Base-by-base conservation (phyloP, 2,797 vertebrate species). In the Phrynocephalus forsythii region DNA sequence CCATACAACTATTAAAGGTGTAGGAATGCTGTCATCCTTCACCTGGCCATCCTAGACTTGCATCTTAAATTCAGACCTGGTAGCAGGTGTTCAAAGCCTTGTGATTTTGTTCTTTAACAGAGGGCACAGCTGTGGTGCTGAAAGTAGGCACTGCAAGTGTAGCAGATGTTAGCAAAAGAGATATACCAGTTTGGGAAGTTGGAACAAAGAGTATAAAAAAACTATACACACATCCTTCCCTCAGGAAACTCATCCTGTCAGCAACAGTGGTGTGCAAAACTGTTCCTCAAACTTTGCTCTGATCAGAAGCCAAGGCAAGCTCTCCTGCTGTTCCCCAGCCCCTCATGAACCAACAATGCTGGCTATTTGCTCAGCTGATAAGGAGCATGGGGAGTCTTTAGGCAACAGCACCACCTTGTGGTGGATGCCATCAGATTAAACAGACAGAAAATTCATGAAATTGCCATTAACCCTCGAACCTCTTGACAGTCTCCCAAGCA, bases 331-430 rank as follows among this genome's bases (percentile, higher is more conserved):
- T 77, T 84, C 30, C 30, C 26, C 56, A 79, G 48, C 2, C n/a
- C 33, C 28, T 30, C 67, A 20, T 78, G 48, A 83, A 83, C 48
- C 22, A 69, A 86, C 48, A 52, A 87, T n/a, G 33, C 26, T 44
- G 67, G n/a, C 15, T 78, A 71, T 86, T 82, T 68, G 81, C 33
- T 75, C 44, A 44, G 50, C 60, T 69, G 71, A 79, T 30, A 30
- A 82, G 38, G 28, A 15, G 9, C 24, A 20, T 28, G 68, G 50
- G 52, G 38, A 82, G 63, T 75, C 63, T 30, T 88, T 68, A 66
- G 75, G 24, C 83, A 85, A 88, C 60, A 88, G 22, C 71, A 68
- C 78, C 83, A 82, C 13, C 87, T 75, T 67, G 52, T 85, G 87
- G 28, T 71, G 26, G 2, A 13, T 67, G 24, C 44, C 81, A 28